Evolutionary conservation across 1,140 invertebrate genomes (phyloP), one percentile per base, ranked within the genome.

Genomic region (Varroa destructor): DNA sequence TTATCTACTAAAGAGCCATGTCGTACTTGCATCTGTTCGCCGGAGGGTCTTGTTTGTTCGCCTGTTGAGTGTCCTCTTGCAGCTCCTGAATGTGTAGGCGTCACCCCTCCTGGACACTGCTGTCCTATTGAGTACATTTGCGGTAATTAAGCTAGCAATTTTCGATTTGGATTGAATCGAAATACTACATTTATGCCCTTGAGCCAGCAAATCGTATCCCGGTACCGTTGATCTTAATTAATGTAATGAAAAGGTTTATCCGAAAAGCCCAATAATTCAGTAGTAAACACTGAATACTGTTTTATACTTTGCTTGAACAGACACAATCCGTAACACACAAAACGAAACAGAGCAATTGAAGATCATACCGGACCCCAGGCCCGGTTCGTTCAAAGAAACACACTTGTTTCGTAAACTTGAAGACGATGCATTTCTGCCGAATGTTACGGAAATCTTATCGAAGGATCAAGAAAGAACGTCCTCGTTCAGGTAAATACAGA

Each of bases 51-150:
- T n/a, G 54, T 71, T 25, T 92, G 89, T 78, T 86, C 88, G 67
- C 85, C 87, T 1, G 82, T 89, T 56, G 84, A 86, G 10, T 90
- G 89, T 75, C 85, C 87, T 3, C 86, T 87, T 12, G 83, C 86
- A 0, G 80, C 90, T 71, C 83, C 86, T 74, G 87, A 87, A 55
- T 92, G 89, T 78, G 83, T 80, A 71, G 89, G 89, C 0, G 84
- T 91, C 43, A 83, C 89, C 43, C 84, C 85, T 55, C 81, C 84
- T 71, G 89, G 88, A 40, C 86, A 90, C 77, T 91, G 89, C 78
- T 91, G 89, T 78, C 88, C 89, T 37, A 86, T 87, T 56, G 88
- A 87, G 75, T 91, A 91, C 76, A 86, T 88, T 75, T 90, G 89
- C 76, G 85, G 86, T 84, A 81, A 58, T 58, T 58, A 36, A 42